Percentiles rank a stretch among this genome's conserved stretches.
Evolutionary conservation across 2,888 invertebrate species (phyloP).

Genomic region (Carterocephalus palaemon): DNA sequence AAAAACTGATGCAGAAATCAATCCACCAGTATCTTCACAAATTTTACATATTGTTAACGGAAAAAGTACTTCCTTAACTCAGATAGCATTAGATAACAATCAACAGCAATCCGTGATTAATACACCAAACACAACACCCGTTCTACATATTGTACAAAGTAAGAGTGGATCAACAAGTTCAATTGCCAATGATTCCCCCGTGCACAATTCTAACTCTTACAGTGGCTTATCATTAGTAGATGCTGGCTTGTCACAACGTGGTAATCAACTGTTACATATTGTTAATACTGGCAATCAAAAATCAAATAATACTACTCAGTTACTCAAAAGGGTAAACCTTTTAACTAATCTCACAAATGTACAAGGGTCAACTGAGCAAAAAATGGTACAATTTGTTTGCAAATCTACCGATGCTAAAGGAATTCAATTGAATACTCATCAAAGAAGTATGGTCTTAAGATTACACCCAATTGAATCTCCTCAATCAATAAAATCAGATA

Average conservation of each 20-base stretch:
- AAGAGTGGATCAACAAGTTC: slow-evolving; percentile 44
- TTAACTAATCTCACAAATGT: slow-evolving; percentile 68
- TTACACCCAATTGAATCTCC: slow-evolving; percentile 67
- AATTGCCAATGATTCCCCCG: slow-evolving; percentile 46
- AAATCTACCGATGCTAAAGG: slow-evolving; percentile 81
- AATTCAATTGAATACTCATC: slow-evolving; percentile 76
- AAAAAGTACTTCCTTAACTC: slow-evolving; percentile 60
- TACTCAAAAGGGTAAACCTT: slow-evolving; percentile 72
- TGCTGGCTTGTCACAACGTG: slow-evolving; percentile 62
- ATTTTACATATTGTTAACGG: slow-evolving; percentile 73
- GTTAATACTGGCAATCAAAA: slow-evolving; percentile 69
- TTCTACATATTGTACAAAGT: slow-evolving; percentile 72
- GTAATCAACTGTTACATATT: slow-evolving; percentile 72
- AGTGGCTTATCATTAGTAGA: slow-evolving; percentile 68
- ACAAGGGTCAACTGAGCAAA: slow-evolving; percentile 72
- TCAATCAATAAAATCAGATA: slow-evolving; percentile 45
- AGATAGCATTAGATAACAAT: slow-evolving; percentile 64
- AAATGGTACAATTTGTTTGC: slow-evolving; percentile 81
- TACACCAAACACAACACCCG: slow-evolving; percentile 57
- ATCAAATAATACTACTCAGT: slow-evolving; percentile 54
- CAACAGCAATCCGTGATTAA: slow-evolving; percentile 63
- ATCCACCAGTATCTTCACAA: slow-evolving; percentile 53
- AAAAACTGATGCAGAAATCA: slow-evolving; percentile 48
- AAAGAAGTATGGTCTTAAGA: slow-evolving; percentile 73
- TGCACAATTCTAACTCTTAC: slow-evolving; percentile 53